phyloP scores from a whole-genome alignment of 1,140 invertebrate species.

The Drosophila repletoides region DNA sequence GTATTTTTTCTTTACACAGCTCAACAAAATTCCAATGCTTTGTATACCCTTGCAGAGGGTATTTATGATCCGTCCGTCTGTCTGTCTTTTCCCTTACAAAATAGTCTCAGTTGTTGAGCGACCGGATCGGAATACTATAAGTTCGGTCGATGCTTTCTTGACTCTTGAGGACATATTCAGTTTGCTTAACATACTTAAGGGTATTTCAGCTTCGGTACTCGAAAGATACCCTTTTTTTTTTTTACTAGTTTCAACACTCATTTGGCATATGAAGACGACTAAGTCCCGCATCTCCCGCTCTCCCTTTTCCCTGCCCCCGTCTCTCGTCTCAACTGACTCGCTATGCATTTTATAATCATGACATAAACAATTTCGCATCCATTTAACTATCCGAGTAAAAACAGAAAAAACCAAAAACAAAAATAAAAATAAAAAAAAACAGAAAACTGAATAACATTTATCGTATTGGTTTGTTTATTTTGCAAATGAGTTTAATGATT shows the following conservation, averaged over 20 bases:
- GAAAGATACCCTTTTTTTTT: too few relatives aligned
- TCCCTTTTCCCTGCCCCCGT: background rate
- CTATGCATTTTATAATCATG: constrained; percentile 40
- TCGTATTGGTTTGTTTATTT: too few relatives aligned
- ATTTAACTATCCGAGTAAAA: background rate
- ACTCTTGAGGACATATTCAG: too few relatives aligned
- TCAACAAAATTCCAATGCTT: constrained; percentile 38
- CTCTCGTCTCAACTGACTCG: background rate
- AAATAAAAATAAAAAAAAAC: background rate
- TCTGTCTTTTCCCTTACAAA: too few relatives aligned
- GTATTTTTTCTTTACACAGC: constrained; percentile 40
- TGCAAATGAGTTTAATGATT: constrained; percentile 20
- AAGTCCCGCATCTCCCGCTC: background rate
- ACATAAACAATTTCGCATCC: constrained; percentile 51
- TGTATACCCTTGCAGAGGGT: too few relatives aligned
- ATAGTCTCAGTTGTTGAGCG: too few relatives aligned
- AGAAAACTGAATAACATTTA: constrained; percentile 10
- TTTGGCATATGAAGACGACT: constrained; percentile 20
- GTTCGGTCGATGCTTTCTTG: too few relatives aligned
- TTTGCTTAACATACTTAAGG: too few relatives aligned
- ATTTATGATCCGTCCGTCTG: too few relatives aligned
- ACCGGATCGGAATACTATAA: too few relatives aligned
- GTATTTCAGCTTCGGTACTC: too few relatives aligned
- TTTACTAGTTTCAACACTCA: constrained; percentile 28
- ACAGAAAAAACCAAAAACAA: background rate